Evolutionary conservation across 1,140 invertebrate genomes (phyloP), one percentile per base, ranked within the genome.

Genomic region (Caenorhabditis remanei): DNA sequence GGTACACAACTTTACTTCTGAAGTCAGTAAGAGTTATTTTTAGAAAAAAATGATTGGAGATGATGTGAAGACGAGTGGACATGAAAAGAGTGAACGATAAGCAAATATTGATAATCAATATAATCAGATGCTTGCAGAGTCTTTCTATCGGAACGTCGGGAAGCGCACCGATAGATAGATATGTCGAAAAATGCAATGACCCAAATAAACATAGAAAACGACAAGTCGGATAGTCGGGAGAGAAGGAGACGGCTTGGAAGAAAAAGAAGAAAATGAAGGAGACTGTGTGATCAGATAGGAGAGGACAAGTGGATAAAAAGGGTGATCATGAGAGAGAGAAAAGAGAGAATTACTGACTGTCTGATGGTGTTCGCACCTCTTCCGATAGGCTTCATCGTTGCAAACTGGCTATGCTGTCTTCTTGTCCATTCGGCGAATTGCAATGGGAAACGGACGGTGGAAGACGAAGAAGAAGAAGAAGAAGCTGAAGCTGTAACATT

Each of bases 111-210:
- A 67, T 67, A 67, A 67, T 67, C 63, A 40, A 67, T 67, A 67
- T 67, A 67, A 67, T 67, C 63, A 53, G 50, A 53, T 53, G 50
- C 50, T 53, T 11, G n/a, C 14, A 21, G n/a, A 63, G 24, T 19
- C 21, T 24, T 11, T 11, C 11, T 21, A 32, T 19, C 6, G 56
- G 16, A n/a, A 8, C 21, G 14, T n/a, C 56, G 16, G 24, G 11
- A 21, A 3, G 11, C 4, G 21, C 19, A 63, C 19, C 21, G n/a
- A 8, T 32, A 79, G 46, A 21, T 21, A 79, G 43, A 79, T 48
- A 79, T 79, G 71, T 79, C 71, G 71, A 79, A 79, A 79, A 79
- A 79, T 79, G 71, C 71, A 79, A 50, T 79, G 71, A 79, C 71
- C 71, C 71, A 79, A 79, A 79, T 79, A 79, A 79, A 79, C 71